Base-by-base conservation (phyloP, 2,888 invertebrate species). In the Pocota personata region DNA sequence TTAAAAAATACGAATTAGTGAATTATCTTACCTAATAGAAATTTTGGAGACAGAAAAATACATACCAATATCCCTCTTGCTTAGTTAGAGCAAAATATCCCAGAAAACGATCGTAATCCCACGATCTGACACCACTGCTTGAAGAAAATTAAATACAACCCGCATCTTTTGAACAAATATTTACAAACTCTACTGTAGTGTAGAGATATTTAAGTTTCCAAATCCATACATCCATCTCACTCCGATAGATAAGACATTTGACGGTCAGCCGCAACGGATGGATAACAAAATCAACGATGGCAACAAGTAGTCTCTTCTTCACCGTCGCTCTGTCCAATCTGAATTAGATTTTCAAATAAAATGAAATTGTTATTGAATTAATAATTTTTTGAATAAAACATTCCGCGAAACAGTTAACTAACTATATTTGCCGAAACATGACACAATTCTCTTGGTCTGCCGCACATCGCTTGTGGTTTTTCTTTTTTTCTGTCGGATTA, bases 301-400 rank as follows among this genome's bases (percentile, higher is more conserved):
- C 71, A 79, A 79, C 72, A 79, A 72, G 79, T 79, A 72, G 64
- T 64, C 57, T 48, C 10, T 58, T 14, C 16, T 27, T 37, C 64
- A 14, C 16, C 37, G 7, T n/a, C 37, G 35, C 35, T 21, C 32
- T 55, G n/a, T 40, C 24, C 8, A 7, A 27, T 30, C 4, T 58
- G 46, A 8, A 4, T 21, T n/a, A 0, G 21, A 8, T 30, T 4
- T 62, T 30, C 10, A 8, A 48, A 37, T 40, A 60, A 27, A 72
- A 60, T 72, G 60, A 58, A 32, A 21, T 69, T 72, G 27, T 52
- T 40, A 7, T n/a, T 40, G 1, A 2, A 10, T 30, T 30, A 37
- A 62, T 52, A 46, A 75, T 52, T 50, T n/a, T 24, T 37, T 62
- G 40, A 40, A 43, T 64, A 52, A 14, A 75, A 43, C 52, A 43